Evolutionary conservation across 2,113 vertebrate genomes (phyloP), one percentile per base, ranked within the genome.

Genomic region (Coryphaenoides rupestris): DNA sequence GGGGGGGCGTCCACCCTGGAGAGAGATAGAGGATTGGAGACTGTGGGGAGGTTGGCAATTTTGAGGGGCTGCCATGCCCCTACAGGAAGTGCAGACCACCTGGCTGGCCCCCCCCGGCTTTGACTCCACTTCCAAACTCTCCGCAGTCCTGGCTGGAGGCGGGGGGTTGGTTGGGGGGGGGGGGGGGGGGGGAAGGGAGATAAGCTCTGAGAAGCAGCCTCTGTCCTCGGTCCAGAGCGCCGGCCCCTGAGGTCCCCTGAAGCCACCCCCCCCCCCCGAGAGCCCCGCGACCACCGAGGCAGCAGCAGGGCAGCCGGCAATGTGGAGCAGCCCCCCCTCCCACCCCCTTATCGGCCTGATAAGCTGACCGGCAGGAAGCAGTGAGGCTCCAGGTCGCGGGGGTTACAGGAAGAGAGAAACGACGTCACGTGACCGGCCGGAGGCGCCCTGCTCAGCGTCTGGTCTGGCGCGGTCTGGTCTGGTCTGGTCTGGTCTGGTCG

Each of bases 271-370:
- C 67, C 74, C 22, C 59, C 52, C 61, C 40, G 10, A n/a, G 13
- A 17, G 68, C 74, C 74, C 62, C 70, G 4, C 3, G 52, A 2
- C n/a, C 52, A n/a, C 52, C 52, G 4, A 19, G 52, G 17, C 19
- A 9, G 52, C 19, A 19, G 52, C 62, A 60, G 72, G 70, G 70
- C 75, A 56, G 54, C 15, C 47, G 63, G 55, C 55, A 73, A 80
- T 69, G 77, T n/a, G 47, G 67, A 74, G 69, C 19, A 19, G 33
- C 40, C 60, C n/a, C n/a, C n/a, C n/a, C n/a, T n/a, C n/a, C n/a
- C n/a, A n/a, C n/a, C n/a, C 50, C 77, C 66, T 80, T 88, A 86
- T 86, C 79, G 33, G 64, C 21, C 64, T 50, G 87, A 89, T 87
- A 87, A 86, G 79, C 45, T 74, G 28, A 33, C 75, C 52, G 21